Evolutionary conservation across 1,140 invertebrate genomes (phyloP).

Genomic region (Oryctes rhinoceros): DNA sequence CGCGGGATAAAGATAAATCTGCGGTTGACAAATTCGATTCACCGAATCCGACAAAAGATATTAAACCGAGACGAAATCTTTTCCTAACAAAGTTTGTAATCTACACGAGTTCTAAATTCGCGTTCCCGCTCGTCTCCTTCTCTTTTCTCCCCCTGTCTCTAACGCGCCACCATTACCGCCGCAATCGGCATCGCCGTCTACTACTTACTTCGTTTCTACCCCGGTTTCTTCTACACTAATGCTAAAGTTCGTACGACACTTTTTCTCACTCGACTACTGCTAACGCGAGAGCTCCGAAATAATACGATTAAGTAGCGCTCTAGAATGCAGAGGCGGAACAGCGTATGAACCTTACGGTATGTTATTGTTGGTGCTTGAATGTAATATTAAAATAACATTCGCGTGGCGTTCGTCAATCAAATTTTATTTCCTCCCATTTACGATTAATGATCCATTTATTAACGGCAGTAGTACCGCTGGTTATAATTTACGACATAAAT

Average conservation of each 20-base stretch:
- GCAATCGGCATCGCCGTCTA: not conserved
- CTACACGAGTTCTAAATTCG: constrained; percentile 24
- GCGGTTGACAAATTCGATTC: constrained; percentile 31
- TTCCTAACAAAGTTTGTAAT: constrained; percentile 33
- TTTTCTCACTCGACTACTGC: constrained; percentile 1
- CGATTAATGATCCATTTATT: no score
- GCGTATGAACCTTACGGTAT: not conserved
- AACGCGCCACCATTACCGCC: not conserved
- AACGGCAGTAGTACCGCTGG: no score
- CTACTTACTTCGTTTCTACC: not conserved
- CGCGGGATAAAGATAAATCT: constrained; percentile 17
- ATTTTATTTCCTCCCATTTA: no score
- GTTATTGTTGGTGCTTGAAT: no score
- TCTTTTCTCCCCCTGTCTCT: not conserved
- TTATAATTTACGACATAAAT: no score
- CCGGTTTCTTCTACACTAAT: not conserved
- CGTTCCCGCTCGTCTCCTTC: not conserved
- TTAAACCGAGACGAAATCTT: constrained; percentile 15
- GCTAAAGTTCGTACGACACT: not conserved
- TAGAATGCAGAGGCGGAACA: not conserved
- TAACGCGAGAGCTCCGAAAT: not conserved
- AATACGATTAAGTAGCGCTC: not conserved
- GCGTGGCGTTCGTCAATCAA: no score
- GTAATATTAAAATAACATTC: no score
- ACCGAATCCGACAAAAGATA: constrained; percentile 27